Base-by-base conservation (phyloP, 2,113 vertebrate genomes). In the Chaenocephalus aceratus region DNA sequence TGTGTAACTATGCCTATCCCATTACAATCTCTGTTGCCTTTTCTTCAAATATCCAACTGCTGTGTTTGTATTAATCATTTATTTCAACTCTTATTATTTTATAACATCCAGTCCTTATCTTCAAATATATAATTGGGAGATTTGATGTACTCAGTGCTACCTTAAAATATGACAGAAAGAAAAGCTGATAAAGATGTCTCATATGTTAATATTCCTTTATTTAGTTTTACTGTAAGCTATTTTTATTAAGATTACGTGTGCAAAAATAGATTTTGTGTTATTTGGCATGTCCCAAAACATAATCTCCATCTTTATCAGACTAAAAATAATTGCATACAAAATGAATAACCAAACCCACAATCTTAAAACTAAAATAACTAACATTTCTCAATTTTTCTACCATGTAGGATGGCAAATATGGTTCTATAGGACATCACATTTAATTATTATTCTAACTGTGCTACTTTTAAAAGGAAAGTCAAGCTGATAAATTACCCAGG, bases 1-100 rank as follows among this genome's bases (percentile, higher is more conserved):
- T 80, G 71, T 87, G 83, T 64, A 83, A 84, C 82, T 86, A 52
- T 72, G 80, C n/a, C 15, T 75, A 78, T 81, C 73, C 59, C 53
- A 79, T 89, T 85, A 85, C 75, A 76, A 76, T 89, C 61, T 85
- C 65, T 48, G 36, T 34, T 80, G 77, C 69, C 44, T 71, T 86
- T 79, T 80, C 63, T 87, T 77, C 52, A 69, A 82, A 88, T 88
- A 86, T 74, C 69, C 6, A 58, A 41, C 44, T 0, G 14, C 21
- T 73, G 18, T 75, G 45, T 84, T 87, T 87, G 56, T 76, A 75
- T 83, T 60, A n/a, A 72, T 49, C 21, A 41, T 67, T 62, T 62
- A 54, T 54, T 80, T 26, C 8, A 36, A 59, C 12, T 67, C 56
- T 52, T 54, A n/a, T 56, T 0, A 58, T 75, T 79, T 83, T 46